Percentiles rank a stretch among this genome's conserved stretches.
These are phyloP conservation scores for Actenoides lindsayi DNA, from an alignment of 2,113 vertebrate species.

Conservation along the genomic window DNA sequence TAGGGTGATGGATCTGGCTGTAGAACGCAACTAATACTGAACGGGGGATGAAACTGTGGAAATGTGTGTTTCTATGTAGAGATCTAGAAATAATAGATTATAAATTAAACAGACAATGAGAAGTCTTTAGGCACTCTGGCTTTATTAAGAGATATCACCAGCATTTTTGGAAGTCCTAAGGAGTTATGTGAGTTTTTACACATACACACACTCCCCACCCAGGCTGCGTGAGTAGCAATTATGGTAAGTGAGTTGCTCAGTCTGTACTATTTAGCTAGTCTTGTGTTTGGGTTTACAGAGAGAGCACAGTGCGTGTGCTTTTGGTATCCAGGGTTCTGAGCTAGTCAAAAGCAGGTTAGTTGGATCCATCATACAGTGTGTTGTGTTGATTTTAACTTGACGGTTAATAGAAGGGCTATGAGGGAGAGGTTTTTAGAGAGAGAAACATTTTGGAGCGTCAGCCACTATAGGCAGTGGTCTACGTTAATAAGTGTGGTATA, in stretches of 20 bases:
- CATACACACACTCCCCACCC: too few species aligned
- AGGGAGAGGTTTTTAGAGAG: neutral
- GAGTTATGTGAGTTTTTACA: neutral
- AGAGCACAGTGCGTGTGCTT: neutral
- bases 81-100: neutral
- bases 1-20: neutral
- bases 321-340: neutral
- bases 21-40: neutral
- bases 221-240: neutral
- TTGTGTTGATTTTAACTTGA: neutral
- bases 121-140: neutral
- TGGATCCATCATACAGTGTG: neutral
- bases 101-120: neutral
- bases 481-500: accelerated
- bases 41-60: neutral
- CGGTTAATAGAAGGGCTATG: neutral
- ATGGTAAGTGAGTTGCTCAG: neutral
- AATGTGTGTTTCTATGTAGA: neutral
- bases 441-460: neutral
- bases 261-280: neutral
- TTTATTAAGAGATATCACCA: neutral
- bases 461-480: neutral
- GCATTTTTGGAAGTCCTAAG: neutral
- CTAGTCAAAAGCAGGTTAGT: neutral
- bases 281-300: neutral